Evolutionary conservation across 2,113 vertebrate genomes (phyloP), one percentile per base, ranked within the genome.

Genomic region (Archocentrus centrarchus): DNA sequence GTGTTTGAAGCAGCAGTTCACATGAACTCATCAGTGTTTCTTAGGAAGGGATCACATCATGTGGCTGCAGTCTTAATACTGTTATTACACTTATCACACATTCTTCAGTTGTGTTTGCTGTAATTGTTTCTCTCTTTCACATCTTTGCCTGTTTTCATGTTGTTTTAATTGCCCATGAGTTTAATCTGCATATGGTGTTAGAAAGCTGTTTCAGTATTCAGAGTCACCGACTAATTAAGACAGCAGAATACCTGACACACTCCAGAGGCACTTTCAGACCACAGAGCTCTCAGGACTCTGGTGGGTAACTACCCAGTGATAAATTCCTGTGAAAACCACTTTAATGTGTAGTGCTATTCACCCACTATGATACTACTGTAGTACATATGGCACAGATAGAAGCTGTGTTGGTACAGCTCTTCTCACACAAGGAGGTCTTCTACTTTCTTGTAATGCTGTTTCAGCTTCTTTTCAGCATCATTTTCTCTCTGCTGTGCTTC

Each of bases 121-220:
- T 39, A 39, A 10, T 39, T 6, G 24, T 50, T 70, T 50, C 32
- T 20, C 37, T 37, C 18, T 20, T 37, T 35, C 11, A 62, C 2
- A 1, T 35, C 1, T 35, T 11, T 35, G 2, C 39, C 15, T 30
- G 15, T 20, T 70, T 70, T 30, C 6, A 1, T 0, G 0, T 20
- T 50, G 15, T 17, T 50, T 17, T 9, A 70, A 24, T 18, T 50
- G 66, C 15, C 15, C 0, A 1, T 11, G 66, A 13, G 24, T 11
- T 7, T 70, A 70, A 70, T 47, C 15, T 70, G 11, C 24, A 50
- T 6, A 70, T 20, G 39, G 1, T 50, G 9, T 50, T 3, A 30
- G 64, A 50, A 70, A 70, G 24, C 27, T 24, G 27, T 18, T 62
- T 62, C 61, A n/a, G 6, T 47, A 7, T 70, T 30, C 41, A 50